These are phyloP conservation scores for Menidia menidia DNA, from an alignment of 2,797 vertebrate genomes.

Conservation along the genomic window DNA sequence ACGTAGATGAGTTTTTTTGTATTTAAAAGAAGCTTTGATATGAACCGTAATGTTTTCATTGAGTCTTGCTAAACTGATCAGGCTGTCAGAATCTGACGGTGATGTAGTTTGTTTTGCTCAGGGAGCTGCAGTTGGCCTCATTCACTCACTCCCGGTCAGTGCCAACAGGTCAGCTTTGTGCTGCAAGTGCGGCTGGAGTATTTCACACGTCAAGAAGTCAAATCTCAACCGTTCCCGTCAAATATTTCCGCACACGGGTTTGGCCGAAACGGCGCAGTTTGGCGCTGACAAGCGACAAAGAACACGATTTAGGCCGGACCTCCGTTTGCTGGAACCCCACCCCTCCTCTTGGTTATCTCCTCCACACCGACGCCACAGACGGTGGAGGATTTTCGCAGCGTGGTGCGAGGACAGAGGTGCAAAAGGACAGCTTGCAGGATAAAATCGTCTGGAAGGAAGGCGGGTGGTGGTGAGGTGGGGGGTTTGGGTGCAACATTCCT, in stretches of 20 bases:
- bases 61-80: too few relatives aligned
- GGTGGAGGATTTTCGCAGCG: constrained; percentile 54
- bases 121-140: not conserved
- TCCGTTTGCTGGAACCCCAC: not conserved
- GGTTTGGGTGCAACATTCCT: constrained; percentile 62
- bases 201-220: constrained; percentile 5
- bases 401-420: constrained; percentile 44
- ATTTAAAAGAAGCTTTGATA: too few relatives aligned
- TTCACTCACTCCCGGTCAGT: not conserved
- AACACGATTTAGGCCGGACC: constrained; percentile 1
- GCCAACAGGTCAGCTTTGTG: not conserved
- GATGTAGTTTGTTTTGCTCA: too few relatives aligned
- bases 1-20: too few relatives aligned
- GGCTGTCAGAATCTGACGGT: too few relatives aligned
- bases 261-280: not conserved
- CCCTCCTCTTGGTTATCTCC: not conserved
- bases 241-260: not conserved
- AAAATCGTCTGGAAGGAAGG: constrained; percentile 18
- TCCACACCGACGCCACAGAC: constrained; percentile 14
- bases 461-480: not conserved
- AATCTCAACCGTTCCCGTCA: not conserved
- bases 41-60: too few relatives aligned
- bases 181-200: not conserved
- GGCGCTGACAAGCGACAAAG: not conserved
- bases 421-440: constrained; percentile 10